Evolutionary conservation across 2,113 vertebrate genomes (phyloP).

Genomic region (Ginglymostoma cirratum): DNA sequence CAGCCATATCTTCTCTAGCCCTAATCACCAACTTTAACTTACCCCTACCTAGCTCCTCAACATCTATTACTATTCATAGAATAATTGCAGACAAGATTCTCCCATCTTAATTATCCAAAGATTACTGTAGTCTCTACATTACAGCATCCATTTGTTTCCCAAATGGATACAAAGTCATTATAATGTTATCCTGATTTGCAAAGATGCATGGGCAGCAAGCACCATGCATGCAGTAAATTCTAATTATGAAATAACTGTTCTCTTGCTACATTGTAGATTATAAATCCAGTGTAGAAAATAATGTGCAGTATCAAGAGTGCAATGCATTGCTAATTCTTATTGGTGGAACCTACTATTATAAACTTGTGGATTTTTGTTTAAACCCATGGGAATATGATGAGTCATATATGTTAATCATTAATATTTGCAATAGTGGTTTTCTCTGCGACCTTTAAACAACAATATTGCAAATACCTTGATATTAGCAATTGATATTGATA

Average conservation of each 20-base stretch:
- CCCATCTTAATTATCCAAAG: background rate
- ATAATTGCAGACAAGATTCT: background rate
- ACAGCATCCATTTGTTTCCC: background rate
- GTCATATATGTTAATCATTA: background rate
- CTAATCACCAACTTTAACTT: background rate
- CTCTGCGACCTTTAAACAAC: background rate
- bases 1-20: background rate
- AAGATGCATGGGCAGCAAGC: background rate
- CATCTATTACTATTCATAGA: background rate
- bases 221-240: background rate
- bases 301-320: background rate
- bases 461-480: background rate
- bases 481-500: background rate
- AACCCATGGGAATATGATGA: background rate
- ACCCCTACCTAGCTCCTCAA: too few species aligned
- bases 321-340: background rate
- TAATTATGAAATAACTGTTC: background rate
- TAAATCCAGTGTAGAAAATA: background rate
- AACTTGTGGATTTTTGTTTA: background rate
- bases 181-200: background rate
- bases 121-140: background rate
- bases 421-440: background rate
- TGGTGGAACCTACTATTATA: background rate
- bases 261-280: background rate
- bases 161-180: background rate